Base-by-base conservation (phyloP, 1,140 invertebrate species). In the Idris sp. region DNA sequence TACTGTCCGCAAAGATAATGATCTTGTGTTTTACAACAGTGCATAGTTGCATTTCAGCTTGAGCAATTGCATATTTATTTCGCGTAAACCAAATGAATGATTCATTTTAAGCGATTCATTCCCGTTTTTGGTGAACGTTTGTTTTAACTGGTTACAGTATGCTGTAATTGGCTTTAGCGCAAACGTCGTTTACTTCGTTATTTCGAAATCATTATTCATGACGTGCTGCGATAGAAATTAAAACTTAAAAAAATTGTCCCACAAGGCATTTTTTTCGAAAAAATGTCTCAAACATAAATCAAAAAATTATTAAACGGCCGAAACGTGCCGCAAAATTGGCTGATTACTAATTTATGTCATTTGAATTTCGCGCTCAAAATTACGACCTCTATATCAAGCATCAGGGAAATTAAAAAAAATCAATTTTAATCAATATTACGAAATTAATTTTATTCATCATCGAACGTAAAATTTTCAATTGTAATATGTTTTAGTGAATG, bases 141-240 rank as follows among this genome's bases (percentile, higher is more conserved):
- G 41, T 65, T 56, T 38, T 48, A 48, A 48, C 33, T 36, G 6
- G 25, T 36, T 44, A 18, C 35, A 54, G 28, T 35, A n/a, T 8
- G 18, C 43, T 67, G 46, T 40, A 67, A 67, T 67, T 67, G 62
- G 28, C 28, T n/a, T 33, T 16, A 43, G 36, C 22, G 33, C 19
- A 22, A 46, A 28, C n/a, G n/a, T n/a, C n/a, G n/a, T 43, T 44
- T 14, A 30, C 44, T 40, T 31, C 46, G 10, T 26, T 51, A 41
- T 62, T 43, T 33, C 46, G 14, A 41, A 49, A 62, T 51, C 26
- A 33, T 30, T 62, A 64, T 64, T 64, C 46, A 65, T 46, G 15
- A 48, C 14, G 11, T 10, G 1, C 0, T 1, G 9, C 28, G 22
- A 49, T 30, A 19, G 38, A 48, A 28, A 49, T 61, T 30, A 26